These are phyloP conservation scores for Carcharodon carcharias DNA, from an alignment of 2,797 vertebrate species.

Conservation along the genomic window DNA sequence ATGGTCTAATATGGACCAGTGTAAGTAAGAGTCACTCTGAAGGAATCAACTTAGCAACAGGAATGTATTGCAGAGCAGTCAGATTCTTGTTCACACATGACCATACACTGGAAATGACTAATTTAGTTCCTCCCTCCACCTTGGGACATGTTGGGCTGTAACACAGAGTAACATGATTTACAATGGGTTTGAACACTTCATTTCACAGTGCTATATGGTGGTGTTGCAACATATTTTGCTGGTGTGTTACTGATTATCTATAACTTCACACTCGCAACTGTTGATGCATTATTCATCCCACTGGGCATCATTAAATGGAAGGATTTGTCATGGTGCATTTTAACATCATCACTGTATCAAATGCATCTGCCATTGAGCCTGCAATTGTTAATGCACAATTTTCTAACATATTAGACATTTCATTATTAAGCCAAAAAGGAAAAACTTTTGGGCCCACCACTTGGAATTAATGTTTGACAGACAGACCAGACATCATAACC, in stretches of 20 bases:
- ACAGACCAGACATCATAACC: not conserved
- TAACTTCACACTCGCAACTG: not conserved
- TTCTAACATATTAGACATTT: not conserved
- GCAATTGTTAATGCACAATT: not conserved
- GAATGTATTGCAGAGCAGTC: no score
- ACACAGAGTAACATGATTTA: no score
- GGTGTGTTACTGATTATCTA: not conserved
- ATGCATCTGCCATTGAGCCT: not conserved
- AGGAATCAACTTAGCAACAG: not conserved
- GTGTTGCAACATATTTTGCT: not conserved
- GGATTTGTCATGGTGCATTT: not conserved
- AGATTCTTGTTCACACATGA: not conserved
- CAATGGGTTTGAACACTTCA: not conserved
- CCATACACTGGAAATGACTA: not conserved
- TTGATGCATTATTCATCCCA: not conserved
- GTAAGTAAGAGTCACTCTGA: not conserved
- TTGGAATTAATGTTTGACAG: not conserved
- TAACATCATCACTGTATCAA: not conserved
- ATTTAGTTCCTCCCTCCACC: not conserved
- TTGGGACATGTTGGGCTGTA: not conserved
- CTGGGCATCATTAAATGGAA: not conserved
- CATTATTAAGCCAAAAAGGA: not conserved
- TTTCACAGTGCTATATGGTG: not conserved
- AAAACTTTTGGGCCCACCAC: not conserved
- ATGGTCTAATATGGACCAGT: not conserved